phyloP scores from a whole-genome alignment of 2,888 invertebrate species.

The Stenodera caucasica region DNA sequence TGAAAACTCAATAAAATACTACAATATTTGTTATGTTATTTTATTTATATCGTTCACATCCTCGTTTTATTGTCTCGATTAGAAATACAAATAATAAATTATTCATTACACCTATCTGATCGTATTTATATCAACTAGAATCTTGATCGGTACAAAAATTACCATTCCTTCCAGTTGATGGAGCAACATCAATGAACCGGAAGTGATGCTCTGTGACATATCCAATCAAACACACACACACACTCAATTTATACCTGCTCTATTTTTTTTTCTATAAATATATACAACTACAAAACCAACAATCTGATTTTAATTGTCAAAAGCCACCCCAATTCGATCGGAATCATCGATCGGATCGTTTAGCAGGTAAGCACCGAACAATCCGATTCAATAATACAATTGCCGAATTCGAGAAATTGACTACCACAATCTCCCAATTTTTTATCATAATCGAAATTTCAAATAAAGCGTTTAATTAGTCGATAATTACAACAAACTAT shows the following conservation, averaged over 20 bases:
- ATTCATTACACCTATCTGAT: slow-evolving; percentile 43
- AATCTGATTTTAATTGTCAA: slow-evolving; percentile 28
- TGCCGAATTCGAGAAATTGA: no score
- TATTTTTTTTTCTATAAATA: no score
- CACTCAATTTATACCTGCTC: slow-evolving; percentile 37
- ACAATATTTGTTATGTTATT: slow-evolving; percentile 4
- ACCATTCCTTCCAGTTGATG: slow-evolving; percentile 43
- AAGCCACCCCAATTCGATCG: slow-evolving; percentile 28
- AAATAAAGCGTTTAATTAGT: no score
- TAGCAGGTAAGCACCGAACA: slow-evolving; percentile 27
- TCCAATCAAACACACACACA: slow-evolving; percentile 42
- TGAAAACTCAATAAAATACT: no score
- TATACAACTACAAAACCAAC: no score
- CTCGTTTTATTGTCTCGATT: not conserved
- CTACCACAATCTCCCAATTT: no score
- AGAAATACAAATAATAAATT: slow-evolving; percentile 33
- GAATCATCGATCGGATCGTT: slow-evolving; percentile 28
- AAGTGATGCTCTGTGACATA: slow-evolving; percentile 45
- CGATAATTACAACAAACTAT: not conserved
- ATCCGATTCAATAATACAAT: no score
- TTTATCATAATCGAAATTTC: no score
- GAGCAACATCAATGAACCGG: slow-evolving; percentile 41
- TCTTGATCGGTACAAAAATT: slow-evolving; percentile 38
- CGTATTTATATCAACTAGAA: slow-evolving; percentile 36
- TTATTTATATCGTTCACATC: not conserved